Conservation (phyloP, 1,140 invertebrate species). For the Mactra quadrangularis region DNA sequence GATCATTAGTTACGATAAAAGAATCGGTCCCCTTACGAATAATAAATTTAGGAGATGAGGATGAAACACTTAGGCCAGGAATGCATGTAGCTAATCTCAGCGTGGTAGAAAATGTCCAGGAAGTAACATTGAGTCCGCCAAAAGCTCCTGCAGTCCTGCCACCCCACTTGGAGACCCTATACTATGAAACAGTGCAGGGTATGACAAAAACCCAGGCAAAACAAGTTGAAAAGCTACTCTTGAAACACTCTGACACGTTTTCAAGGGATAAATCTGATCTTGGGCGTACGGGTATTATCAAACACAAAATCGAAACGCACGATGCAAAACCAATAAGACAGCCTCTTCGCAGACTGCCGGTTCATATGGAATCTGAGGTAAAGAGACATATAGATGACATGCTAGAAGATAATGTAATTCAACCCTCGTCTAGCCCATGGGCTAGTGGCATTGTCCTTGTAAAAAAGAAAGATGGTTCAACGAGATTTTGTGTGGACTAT, state of each 20-base stretch:
- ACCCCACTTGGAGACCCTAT: not conserved
- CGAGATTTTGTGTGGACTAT: slow-evolving; percentile 85
- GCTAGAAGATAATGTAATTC: slow-evolving; percentile 77
- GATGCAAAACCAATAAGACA: slow-evolving; percentile 46
- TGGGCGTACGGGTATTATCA: slow-evolving; percentile 19
- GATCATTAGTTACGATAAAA: not conserved
- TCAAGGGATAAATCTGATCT: slow-evolving; percentile 36
- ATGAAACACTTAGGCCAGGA: not conserved
- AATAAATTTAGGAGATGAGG: slow-evolving; percentile 3
- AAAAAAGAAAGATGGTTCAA: slow-evolving; percentile 82
- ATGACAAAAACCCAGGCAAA: not conserved
- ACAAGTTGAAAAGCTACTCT: not conserved
- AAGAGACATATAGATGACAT: slow-evolving; percentile 65
- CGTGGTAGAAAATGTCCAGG: not conserved
- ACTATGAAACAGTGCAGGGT: not conserved
- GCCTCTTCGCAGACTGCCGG: slow-evolving; percentile 33
- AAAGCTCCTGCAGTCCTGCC: not conserved
- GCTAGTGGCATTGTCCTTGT: slow-evolving; percentile 84
- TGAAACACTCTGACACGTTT: slow-evolving; percentile 27
- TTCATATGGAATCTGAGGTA: slow-evolving; percentile 16
- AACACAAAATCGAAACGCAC: slow-evolving; percentile 52
- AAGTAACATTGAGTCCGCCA: not conserved
- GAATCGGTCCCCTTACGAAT: not conserved
- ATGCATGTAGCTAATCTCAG: not conserved
- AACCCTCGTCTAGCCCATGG: slow-evolving; percentile 82